Base-by-base conservation (phyloP, 1,140 invertebrate species). In the Drosophila funebris region DNA sequence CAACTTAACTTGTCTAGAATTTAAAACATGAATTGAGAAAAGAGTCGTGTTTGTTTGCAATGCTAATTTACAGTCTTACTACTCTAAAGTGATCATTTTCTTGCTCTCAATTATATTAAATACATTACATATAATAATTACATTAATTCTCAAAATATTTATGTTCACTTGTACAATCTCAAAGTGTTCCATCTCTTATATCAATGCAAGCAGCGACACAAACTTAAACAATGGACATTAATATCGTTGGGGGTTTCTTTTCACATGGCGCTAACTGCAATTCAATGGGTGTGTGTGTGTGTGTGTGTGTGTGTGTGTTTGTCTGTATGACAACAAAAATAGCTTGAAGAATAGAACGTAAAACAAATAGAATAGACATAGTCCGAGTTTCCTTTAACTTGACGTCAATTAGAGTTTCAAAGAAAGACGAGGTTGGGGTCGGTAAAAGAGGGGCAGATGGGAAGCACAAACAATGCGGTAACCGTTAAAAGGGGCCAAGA, bases 231-330 rank as follows among this genome's bases (percentile, higher is more conserved):
- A 33, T 52, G 13, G 11, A 22, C 36, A 56, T 16, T 20, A 44
- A 33, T 31, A 29, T 22, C 1, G 14, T 31, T 31, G 16, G 18
- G 16, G 50, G 36, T 41, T 18, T 29, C 1, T 52, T 52, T 64
- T 66, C 68, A 71, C 48, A 62, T 71, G 60, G 61, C 68, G 66
- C 44, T 61, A 62, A 62, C 57, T 62, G 46, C 18, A 61, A 29
- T 60, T 48, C 31, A 41, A 41, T 54, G 24, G 11, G 18, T 56
- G 37, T 48, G 20, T 39, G 9, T 29, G 9, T 52, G 8, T 48
- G 1, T 3, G 9, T 20, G 16, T 31, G 24, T 37, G 46, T 44
- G 20, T 39, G 9, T 29, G 9, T 52, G 8, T 48, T 0, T 3
- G 9, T 20, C n/a, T 31, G 24, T 37, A 37, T 44, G 24, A 24